phyloP scores from a whole-genome alignment of 2,888 invertebrate genomes.

The Drosophila greeni region DNA sequence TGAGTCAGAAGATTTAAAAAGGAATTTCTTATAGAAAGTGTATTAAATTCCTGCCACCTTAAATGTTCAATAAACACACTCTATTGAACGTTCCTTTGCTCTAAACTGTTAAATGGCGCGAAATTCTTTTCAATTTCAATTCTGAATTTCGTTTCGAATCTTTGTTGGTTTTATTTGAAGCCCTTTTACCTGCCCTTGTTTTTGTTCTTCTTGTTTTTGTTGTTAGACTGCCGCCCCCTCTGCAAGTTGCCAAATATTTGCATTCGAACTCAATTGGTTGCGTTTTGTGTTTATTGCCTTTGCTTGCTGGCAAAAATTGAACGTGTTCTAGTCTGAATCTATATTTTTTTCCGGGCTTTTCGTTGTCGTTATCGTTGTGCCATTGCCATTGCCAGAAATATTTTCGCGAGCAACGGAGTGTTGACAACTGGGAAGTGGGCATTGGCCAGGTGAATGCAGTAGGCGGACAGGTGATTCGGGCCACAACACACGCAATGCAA shows the following conservation, averaged over 20 bases:
- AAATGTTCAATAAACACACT: neutral
- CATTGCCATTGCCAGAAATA: slow-evolving; percentile 35
- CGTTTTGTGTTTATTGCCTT: slow-evolving; percentile 71
- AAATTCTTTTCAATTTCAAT: slow-evolving; percentile 42
- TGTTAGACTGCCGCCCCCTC: neutral
- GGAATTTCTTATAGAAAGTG: neutral
- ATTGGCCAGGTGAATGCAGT: slow-evolving; percentile 10
- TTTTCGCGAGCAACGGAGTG: slow-evolving; percentile 28
- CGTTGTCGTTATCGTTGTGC: slow-evolving; percentile 19
- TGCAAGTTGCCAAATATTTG: slow-evolving; percentile 61
- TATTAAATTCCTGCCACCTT: neutral
- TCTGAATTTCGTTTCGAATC: slow-evolving; percentile 1
- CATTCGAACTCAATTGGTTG: slow-evolving; percentile 72
- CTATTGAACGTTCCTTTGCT: neutral
- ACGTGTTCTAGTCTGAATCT: slow-evolving; percentile 42
- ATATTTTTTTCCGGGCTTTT: slow-evolving; percentile 18
- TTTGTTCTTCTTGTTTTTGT: slow-evolving; percentile 3
- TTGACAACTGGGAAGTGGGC: slow-evolving; percentile 36
- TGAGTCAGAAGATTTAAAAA: neutral
- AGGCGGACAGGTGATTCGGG: slow-evolving; percentile 26
- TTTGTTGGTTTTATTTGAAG: slow-evolving; percentile 27
- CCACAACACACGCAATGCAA: slow-evolving; percentile 47
- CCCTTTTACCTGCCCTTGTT: slow-evolving; percentile 17
- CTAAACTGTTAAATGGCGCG: slow-evolving; percentile 44
- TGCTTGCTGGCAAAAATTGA: slow-evolving; percentile 51